Conservation (phyloP, 2,888 invertebrate genomes). For the Drosophila niveifrons region DNA sequence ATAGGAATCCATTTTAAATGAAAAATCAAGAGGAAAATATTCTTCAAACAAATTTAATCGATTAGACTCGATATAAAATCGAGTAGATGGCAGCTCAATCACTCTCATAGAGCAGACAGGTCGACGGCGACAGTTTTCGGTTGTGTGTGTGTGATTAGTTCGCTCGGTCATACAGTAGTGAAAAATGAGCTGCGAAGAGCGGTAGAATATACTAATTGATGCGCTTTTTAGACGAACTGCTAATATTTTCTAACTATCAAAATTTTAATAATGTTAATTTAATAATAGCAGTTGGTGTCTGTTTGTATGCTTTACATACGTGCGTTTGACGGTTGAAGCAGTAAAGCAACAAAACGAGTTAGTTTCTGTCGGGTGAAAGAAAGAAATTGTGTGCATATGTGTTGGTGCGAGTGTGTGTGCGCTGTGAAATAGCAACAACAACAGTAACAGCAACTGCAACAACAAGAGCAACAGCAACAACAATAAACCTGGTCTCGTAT, state of each 20-base stretch:
- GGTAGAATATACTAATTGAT: conserved; percentile 42
- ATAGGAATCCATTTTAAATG: no score
- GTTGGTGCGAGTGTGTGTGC: conserved; percentile 28
- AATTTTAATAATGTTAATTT: conserved; percentile 53
- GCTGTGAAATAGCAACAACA: conserved; percentile 45
- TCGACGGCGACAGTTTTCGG: conserved; percentile 46
- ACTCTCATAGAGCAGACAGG: conserved; percentile 45
- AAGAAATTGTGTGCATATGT: conserved; percentile 67
- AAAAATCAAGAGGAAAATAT: no score
- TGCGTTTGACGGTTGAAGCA: conserved; percentile 37
- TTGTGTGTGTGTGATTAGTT: conserved; percentile 43
- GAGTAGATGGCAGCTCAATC: not conserved
- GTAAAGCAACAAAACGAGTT: conserved; percentile 68
- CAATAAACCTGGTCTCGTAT: conserved; percentile 68
- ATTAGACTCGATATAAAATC: not conserved
- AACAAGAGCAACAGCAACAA: conserved; percentile 31
- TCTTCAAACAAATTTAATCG: no score
- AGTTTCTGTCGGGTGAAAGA: conserved; percentile 70
- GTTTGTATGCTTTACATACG: conserved; percentile 15
- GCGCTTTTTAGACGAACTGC: conserved; percentile 32
- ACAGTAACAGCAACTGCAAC: conserved; percentile 16
- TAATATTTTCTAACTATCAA: conserved; percentile 22
- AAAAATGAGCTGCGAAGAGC: conserved; percentile 61
- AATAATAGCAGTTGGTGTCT: conserved; percentile 29
- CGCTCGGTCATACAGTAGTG: conserved; percentile 45